Evolutionary conservation across 2,797 vertebrate genomes (phyloP).

Genomic region (Discoglossus pictus): DNA sequence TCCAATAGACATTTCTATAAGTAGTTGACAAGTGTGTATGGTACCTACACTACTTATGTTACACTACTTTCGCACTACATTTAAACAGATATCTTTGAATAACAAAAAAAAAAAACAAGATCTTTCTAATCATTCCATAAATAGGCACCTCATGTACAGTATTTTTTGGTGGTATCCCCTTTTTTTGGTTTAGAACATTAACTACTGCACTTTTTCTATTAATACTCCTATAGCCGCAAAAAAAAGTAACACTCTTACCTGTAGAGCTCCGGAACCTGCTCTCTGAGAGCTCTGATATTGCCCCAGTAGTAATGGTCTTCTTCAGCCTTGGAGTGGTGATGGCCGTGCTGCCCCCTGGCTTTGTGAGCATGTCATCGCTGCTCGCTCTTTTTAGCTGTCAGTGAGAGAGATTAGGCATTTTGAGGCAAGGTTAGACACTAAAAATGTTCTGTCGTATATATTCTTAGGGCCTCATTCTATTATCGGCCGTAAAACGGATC

Average conservation of each 20-base stretch:
- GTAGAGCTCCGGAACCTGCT: constrained; percentile 73
- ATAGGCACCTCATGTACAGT: no score
- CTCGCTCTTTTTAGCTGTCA: constrained; percentile 91
- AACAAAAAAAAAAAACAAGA: no score
- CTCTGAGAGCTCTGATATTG: constrained; percentile 87
- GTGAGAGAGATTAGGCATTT: constrained; percentile 6
- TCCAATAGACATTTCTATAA: no score
- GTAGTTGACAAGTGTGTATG: no score
- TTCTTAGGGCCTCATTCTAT: no score
- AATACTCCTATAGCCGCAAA: background rate
- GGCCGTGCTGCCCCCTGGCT: constrained; percentile 69
- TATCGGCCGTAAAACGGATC: no score
- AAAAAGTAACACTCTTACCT: constrained; percentile 69
- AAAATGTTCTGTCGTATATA: background rate
- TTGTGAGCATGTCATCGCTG: constrained; percentile 89
- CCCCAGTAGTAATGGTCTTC: constrained; percentile 87
- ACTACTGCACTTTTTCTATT: background rate
- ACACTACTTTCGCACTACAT: no score
- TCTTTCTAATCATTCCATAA: no score
- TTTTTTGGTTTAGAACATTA: no score
- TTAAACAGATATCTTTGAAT: no score
- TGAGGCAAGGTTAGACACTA: background rate
- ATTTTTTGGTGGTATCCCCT: no score
- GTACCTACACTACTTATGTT: no score
- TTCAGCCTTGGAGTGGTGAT: constrained; percentile 78